These are phyloP conservation scores for Eulithis prunata DNA, from an alignment of 2,888 invertebrate species.

Conservation along the genomic window DNA sequence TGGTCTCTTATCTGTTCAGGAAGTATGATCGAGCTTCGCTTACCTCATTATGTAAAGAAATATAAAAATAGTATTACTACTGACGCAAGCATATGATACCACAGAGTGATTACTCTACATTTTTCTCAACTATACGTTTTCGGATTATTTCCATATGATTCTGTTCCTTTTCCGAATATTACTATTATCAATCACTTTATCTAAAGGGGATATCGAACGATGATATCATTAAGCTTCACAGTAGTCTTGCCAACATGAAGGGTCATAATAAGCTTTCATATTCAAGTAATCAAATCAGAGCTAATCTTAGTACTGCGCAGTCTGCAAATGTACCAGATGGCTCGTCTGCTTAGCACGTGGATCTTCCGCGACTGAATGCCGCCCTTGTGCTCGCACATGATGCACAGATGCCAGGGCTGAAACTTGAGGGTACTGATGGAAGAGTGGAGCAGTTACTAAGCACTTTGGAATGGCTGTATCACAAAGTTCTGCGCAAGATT, in stretches of 20 bases:
- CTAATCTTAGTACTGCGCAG: constrained; percentile 26
- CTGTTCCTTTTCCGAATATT: too few species aligned
- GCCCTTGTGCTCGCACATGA: constrained; percentile 71
- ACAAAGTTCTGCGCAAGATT: too few species aligned
- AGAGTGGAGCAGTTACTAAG: constrained; percentile 17
- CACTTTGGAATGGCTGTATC: too few species aligned
- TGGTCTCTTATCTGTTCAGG: too few species aligned
- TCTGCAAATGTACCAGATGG: constrained; percentile 38
- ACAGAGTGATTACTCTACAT: too few species aligned
- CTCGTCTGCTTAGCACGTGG: constrained; percentile 47
- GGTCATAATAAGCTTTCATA: constrained; percentile 18
- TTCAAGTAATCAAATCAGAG: constrained; percentile 35
- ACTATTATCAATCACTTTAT: too few species aligned
- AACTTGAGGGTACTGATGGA: constrained; percentile 28
- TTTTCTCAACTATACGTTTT: too few species aligned
- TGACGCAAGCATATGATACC: too few species aligned
- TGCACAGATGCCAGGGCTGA: constrained; percentile 59
- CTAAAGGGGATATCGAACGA: not conserved
- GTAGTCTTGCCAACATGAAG: not conserved
- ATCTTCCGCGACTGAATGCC: constrained; percentile 59
- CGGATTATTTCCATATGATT: too few species aligned
- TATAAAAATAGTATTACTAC: too few species aligned
- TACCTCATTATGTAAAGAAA: too few species aligned
- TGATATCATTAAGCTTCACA: not conserved
- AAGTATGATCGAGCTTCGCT: too few species aligned